Conservation (phyloP, 2,888 invertebrate species). For the Cataglyphis rosenhaueri region DNA sequence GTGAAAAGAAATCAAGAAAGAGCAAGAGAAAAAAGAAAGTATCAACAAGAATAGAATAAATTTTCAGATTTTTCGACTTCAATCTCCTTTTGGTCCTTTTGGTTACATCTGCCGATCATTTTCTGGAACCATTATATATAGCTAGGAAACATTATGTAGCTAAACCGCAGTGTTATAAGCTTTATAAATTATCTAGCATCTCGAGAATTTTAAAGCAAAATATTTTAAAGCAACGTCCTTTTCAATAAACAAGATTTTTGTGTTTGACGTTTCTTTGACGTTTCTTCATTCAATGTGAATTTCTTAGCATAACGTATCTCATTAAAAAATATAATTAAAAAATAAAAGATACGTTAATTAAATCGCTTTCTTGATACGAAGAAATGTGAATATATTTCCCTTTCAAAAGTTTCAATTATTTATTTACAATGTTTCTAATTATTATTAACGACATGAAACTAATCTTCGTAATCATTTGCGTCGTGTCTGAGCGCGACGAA, state of each 20-base stretch:
- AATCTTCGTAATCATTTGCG: slow-evolving; percentile 29
- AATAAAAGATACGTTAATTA: neutral
- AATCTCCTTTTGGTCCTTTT: neutral
- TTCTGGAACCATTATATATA: neutral
- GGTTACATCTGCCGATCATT: neutral
- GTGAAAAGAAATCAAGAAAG: no score
- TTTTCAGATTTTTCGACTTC: slow-evolving; percentile 28
- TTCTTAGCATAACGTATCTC: neutral
- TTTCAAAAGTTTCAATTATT: slow-evolving; percentile 2
- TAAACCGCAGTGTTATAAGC: neutral
- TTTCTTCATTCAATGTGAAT: neutral
- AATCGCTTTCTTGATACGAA: neutral
- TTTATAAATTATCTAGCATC: neutral
- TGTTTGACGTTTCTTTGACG: neutral
- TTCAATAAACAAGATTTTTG: neutral
- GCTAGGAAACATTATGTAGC: no score
- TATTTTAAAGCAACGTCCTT: neutral
- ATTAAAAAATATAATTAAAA: neutral
- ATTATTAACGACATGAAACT: slow-evolving; percentile 22
- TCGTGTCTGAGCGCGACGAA: slow-evolving; percentile 53
- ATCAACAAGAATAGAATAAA: slow-evolving; percentile 20
- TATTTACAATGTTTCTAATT: slow-evolving; percentile 11
- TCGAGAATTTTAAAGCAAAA: neutral
- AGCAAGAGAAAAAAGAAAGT: neutral
- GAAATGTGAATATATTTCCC: neutral